A percentile compares a stretch with the other conserved stretches of the same genome.
Conservation (phyloP, 2,888 invertebrate genomes). For the Pediacus dermestoides region DNA sequence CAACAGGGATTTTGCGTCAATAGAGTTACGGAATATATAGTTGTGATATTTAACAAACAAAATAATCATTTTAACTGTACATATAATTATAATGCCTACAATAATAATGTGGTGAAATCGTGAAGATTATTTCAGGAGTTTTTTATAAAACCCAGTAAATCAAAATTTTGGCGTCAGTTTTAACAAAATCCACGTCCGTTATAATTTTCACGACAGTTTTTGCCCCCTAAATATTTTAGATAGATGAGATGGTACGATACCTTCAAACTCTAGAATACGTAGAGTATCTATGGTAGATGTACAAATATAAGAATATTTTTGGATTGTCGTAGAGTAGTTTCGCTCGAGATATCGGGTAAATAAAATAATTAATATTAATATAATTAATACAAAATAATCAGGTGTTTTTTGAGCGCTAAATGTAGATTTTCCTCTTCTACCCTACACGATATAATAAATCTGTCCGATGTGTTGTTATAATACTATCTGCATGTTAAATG, state of each 20-base stretch:
- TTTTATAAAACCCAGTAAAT: too few species aligned
- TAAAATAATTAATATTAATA: constrained; percentile 31
- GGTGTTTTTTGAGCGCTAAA: constrained; percentile 35
- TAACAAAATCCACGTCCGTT: too few species aligned
- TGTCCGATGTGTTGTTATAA: constrained; percentile 7
- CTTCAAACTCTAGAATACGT: constrained; percentile 40
- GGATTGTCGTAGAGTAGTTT: constrained; percentile 47
- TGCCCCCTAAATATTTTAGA: constrained; percentile 9
- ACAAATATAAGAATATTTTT: constrained; percentile 47
- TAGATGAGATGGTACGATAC: constrained; percentile 39
- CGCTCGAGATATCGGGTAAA: constrained; percentile 38
- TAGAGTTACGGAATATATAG: constrained; percentile 42
- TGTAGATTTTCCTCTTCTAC: constrained; percentile 27
- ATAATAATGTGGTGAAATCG: constrained; percentile 13
- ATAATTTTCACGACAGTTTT: too few species aligned
- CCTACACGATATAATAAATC: constrained; percentile 9
- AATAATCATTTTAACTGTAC: constrained; percentile 37
- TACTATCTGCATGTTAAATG: constrained; percentile 29
- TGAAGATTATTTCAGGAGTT: constrained; percentile 15
- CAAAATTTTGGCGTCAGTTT: too few species aligned
- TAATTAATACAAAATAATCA: constrained; percentile 38
- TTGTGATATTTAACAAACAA: constrained; percentile 41
- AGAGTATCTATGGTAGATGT: constrained; percentile 44
- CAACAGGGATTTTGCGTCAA: constrained; percentile 39
- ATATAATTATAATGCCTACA: constrained; percentile 27